These are phyloP conservation scores for Esox masquinongy DNA, from an alignment of 2,797 vertebrate species.

Conservation along the genomic window DNA sequence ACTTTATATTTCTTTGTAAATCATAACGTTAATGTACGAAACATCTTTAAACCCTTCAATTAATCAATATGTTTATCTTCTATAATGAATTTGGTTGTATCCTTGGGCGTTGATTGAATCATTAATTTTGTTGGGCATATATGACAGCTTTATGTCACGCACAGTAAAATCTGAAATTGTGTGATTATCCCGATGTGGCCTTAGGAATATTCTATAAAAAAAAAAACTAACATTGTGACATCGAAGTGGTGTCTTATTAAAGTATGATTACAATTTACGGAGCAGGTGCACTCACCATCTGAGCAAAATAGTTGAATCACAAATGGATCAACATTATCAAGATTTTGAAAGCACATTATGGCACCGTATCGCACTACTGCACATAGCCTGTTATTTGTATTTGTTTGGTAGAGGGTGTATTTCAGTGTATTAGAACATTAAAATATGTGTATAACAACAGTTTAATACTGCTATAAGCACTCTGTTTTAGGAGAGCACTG, in stretches of 20 bases:
- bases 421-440: background rate
- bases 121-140: constrained; percentile 60
- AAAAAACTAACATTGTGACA: constrained; percentile 28
- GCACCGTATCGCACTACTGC: background rate
- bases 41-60: constrained; percentile 20
- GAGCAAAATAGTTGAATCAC: background rate
- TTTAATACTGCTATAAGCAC: background rate
- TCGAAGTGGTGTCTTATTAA: constrained; percentile 32
- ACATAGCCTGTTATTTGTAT: background rate
- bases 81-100: constrained; percentile 64
- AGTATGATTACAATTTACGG: background rate
- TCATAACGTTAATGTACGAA: background rate
- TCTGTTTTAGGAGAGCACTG: background rate
- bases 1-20: background rate
- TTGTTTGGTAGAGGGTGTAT: too few relatives aligned
- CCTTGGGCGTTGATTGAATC: constrained; percentile 59
- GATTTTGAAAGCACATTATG: background rate
- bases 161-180: constrained; percentile 62
- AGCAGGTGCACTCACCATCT: background rate
- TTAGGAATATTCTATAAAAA: constrained; percentile 5
- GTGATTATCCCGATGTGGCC: constrained; percentile 30
- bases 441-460: background rate
- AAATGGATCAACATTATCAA: background rate
- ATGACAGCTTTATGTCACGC: constrained; percentile 69
- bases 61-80: constrained; percentile 47